Base-by-base conservation (phyloP, 2,797 vertebrate species). In the Chaenodraco wilsoni region DNA sequence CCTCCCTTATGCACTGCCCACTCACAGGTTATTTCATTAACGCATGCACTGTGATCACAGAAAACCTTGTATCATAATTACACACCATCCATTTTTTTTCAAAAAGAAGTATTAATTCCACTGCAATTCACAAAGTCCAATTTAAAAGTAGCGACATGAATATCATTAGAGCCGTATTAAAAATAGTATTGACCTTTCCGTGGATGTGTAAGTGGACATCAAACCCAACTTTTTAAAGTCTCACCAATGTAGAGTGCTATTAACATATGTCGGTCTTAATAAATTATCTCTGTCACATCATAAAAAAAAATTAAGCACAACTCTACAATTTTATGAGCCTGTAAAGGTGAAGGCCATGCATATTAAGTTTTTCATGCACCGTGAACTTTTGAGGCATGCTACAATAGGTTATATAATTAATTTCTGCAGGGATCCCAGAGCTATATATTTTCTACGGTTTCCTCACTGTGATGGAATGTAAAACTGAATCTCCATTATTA, bases 321-420 rank as follows among this genome's bases (percentile, higher is more conserved):
- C 95, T 94, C 89, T 91, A 91, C 94, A 94, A 94, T 96, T 96
- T 98, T 97, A 98, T 94, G 95, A 95, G 92, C 93, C 94, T 93
- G 95, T 97, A 96, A 98, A 97, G 96, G 95, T 94, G 96, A 95
- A 95, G 95, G 96, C 92, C 95, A 95, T 92, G 93, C 94, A 96
- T 95, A 97, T 97, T 96, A 95, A 97, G 96, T 95, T 95, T 94
- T 96, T 95, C 93, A 95, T 95, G 93, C 95, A 93, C 92, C 93
- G 91, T 97, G 96, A 98, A 98, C 96, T 96, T 97, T 96, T 94
- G 94, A 89, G 94, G 94, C 92, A 94, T 94, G 94, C 95, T 95
- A 94, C 90, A 88, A 91, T 91, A 91, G 95, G 96, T 96, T 95
- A 95, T 89, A 92, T 96, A 96, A 97, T 97, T 96, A 95, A 96